Conservation (phyloP, 2,113 vertebrate species). For the Syngnathus typhle region DNA sequence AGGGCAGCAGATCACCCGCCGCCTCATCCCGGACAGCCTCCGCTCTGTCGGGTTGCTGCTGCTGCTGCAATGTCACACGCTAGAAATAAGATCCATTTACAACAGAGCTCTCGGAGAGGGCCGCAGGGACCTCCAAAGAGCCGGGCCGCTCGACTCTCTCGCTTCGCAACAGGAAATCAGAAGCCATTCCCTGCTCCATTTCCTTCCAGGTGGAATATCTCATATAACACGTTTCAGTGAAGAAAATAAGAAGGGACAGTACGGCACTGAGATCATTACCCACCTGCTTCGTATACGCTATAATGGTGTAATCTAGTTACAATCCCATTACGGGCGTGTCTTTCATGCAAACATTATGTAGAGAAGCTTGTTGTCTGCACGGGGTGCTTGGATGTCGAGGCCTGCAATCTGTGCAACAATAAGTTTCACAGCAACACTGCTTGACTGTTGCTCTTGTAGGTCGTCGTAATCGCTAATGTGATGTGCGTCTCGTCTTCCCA, state of each 20-base stretch:
- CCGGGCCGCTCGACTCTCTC: slow-evolving; percentile 34
- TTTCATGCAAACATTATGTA: slow-evolving; percentile 18
- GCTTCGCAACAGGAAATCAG: slow-evolving; percentile 38
- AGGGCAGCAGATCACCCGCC: slow-evolving; percentile 15
- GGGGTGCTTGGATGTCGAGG: slow-evolving; percentile 21
- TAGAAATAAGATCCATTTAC: slow-evolving; percentile 54
- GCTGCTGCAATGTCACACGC: slow-evolving; percentile 30
- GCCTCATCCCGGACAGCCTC: slow-evolving; percentile 11
- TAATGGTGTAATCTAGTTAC: slow-evolving; percentile 28
- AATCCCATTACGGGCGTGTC: slow-evolving; percentile 32
- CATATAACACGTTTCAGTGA: slow-evolving; percentile 46
- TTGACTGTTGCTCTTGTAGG: slow-evolving; percentile 28
- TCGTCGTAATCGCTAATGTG: not conserved
- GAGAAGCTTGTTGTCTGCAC: slow-evolving; percentile 14
- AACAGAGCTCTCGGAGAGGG: slow-evolving; percentile 31
- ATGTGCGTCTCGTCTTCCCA: too few species aligned
- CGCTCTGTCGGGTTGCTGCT: slow-evolving; percentile 19
- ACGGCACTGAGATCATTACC: slow-evolving; percentile 36
- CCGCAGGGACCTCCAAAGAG: slow-evolving; percentile 42
- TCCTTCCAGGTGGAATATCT: slow-evolving; percentile 58
- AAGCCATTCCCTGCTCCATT: slow-evolving; percentile 61
- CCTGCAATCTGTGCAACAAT: slow-evolving; percentile 39
- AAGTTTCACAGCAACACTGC: slow-evolving; percentile 29
- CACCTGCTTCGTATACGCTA: slow-evolving; percentile 17
- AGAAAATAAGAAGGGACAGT: slow-evolving; percentile 36